Evolutionary conservation across 2,113 vertebrate genomes (phyloP).

Genomic region (Strix uralensis): DNA sequence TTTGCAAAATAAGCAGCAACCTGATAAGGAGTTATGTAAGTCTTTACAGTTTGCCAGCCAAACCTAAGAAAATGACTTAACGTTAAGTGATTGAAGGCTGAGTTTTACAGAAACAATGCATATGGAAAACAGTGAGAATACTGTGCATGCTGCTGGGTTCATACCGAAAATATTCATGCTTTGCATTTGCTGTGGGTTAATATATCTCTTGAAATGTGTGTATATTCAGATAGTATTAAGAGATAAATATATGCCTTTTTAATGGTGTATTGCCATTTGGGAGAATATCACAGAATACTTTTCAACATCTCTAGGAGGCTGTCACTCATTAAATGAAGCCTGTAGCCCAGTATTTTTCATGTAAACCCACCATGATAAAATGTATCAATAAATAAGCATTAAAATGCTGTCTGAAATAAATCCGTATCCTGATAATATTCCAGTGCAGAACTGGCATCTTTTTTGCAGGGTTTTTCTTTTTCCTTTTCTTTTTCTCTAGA

Average conservation of each 20-base stretch:
- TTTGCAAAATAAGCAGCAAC: constrained; percentile 12
- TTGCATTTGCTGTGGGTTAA: background rate
- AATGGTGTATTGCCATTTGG: background rate
- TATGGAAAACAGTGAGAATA: background rate
- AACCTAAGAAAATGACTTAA: background rate
- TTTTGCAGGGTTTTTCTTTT: constrained; percentile 30
- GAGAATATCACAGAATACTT: background rate
- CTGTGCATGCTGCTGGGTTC: background rate
- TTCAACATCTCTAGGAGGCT: background rate
- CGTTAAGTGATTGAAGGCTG: background rate
- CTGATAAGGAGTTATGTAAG: background rate
- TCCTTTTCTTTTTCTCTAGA: constrained; percentile 45
- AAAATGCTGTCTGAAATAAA: constrained; percentile 46
- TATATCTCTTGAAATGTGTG: background rate
- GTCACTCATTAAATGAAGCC: background rate
- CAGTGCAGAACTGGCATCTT: constrained; percentile 16
- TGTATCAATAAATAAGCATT: constrained; percentile 23
- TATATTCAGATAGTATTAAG: background rate
- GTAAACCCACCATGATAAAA: constrained; percentile 15
- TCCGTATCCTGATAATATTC: background rate
- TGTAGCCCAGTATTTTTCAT: constrained; percentile 23
- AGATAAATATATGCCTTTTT: constrained; percentile 23
- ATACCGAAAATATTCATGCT: background rate
- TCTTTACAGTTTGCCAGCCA: background rate
- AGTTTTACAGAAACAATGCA: background rate